These are phyloP conservation scores for Furnarius figulus DNA, from an alignment of 2,113 vertebrate genomes.

Conservation along the genomic window DNA sequence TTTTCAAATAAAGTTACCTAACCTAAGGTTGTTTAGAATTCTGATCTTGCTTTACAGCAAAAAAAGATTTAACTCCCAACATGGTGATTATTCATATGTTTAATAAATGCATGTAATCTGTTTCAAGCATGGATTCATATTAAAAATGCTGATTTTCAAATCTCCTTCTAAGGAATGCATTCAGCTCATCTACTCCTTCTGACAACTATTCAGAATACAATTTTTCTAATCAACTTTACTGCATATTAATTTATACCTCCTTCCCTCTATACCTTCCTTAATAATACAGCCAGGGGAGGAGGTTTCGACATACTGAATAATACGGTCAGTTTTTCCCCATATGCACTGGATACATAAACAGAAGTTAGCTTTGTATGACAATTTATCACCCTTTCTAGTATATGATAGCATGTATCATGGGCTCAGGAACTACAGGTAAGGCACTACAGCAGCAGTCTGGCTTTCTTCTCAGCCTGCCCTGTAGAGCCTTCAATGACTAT, in stretches of 20 bases:
- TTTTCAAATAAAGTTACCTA: background rate
- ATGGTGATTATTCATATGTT: background rate
- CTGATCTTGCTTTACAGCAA: background rate
- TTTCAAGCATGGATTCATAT: background rate
- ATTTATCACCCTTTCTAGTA: background rate
- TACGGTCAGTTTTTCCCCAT: background rate
- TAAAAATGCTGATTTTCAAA: background rate
- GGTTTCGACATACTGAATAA: background rate
- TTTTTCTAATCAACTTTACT: background rate
- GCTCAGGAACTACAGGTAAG: background rate
- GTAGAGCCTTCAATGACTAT: background rate
- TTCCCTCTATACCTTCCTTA: background rate
- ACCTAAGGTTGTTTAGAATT: background rate
- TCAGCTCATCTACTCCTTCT: background rate
- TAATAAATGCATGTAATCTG: background rate
- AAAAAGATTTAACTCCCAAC: background rate
- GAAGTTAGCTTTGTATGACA: background rate
- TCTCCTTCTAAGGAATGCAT: background rate
- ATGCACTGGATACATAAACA: background rate
- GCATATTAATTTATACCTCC: background rate
- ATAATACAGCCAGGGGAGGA: background rate
- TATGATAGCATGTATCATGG: fast-evolving
- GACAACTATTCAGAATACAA: background rate
- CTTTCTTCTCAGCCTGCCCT: background rate
- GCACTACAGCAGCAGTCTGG: background rate